Base-by-base conservation (phyloP, 2,113 vertebrate species). In the Seriola quinqueradiata region DNA sequence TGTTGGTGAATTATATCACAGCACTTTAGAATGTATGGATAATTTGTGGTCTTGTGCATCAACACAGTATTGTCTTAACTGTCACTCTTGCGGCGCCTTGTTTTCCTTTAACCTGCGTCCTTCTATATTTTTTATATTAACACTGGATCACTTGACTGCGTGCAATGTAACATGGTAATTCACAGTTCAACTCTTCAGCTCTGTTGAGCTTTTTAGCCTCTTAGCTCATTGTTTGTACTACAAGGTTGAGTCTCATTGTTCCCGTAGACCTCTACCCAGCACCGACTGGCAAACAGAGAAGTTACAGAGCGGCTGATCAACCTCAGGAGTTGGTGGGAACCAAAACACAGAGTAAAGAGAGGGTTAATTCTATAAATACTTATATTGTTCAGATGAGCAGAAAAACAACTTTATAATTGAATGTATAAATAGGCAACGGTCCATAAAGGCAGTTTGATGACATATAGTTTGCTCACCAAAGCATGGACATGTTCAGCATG, bases 1-100 rank as follows among this genome's bases (percentile, higher is more conserved):
- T 89, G 76, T 90, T 85, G 58, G 60, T 67, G 21, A 79, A 34
- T 63, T 59, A 50, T 77, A 61, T 78, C 36, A 73, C 70, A 60
- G 83, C 80, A 90, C 75, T 82, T 72, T 64, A 82, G 34, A 87
- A 86, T 88, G 80, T 82, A 46, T 67, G 55, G 16, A 82, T 59
- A 13, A 16, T 57, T 69, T 85, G 34, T 84, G 54, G 23, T 63
- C 82, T 67, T 86, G 75, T 71, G 76, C 65, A 80, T 77, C 48
- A 65, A 66, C 70, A 67, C 57, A 84, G 46, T 87, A 74, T 65
- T 82, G 66, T 83, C 36, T 73, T 40, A 68, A 81, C 50, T 86
- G 55, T 72, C 64, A 55, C 46, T 59, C 23, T 19, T 44, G 44
- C 48, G 8, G 54, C 12, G 3, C 25, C 17, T 77, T 54, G 16